phyloP scores from a whole-genome alignment of 2,888 invertebrate species.

The Drosophila barbarae region DNA sequence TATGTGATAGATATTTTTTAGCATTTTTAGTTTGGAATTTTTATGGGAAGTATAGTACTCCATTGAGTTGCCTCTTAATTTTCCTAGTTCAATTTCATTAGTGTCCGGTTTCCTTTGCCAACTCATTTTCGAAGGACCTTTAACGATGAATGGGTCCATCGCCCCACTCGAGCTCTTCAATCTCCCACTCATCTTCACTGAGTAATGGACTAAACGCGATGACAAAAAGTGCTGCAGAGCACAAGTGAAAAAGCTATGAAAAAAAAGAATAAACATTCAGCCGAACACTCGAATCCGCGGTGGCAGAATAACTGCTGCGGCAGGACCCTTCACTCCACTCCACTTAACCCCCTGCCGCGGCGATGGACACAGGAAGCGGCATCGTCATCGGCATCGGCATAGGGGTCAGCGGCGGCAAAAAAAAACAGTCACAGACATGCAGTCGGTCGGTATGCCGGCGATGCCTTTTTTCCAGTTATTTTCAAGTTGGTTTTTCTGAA shows the following conservation, averaged over 20 bases:
- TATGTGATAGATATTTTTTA: too few relatives aligned
- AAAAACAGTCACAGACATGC: conserved; percentile 58
- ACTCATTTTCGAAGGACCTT: conserved; percentile 47
- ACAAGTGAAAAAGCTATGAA: conserved; percentile 32
- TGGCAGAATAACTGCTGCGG: conserved; percentile 28
- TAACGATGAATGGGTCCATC: conserved; percentile 45
- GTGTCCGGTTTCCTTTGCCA: conserved; percentile 8
- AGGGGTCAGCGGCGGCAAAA: conserved; percentile 34
- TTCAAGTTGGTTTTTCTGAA: conserved; percentile 37
- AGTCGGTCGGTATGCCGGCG: conserved; percentile 37
- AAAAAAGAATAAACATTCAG: conserved; percentile 39
- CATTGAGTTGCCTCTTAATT: background rate
- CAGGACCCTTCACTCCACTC: background rate
- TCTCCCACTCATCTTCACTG: conserved; percentile 54
- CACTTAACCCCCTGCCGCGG: background rate
- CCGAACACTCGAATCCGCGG: conserved; percentile 56
- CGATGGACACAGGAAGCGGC: conserved; percentile 25
- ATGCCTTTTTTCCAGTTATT: conserved; percentile 31
- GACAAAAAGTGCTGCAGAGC: conserved; percentile 27
- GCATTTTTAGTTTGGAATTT: too few relatives aligned
- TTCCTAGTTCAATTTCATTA: conserved; percentile 13
- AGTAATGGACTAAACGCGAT: conserved; percentile 59
- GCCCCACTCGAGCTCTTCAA: conserved; percentile 46
- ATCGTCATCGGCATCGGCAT: conserved; percentile 32
- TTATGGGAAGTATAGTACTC: too few relatives aligned